Evolutionary conservation across 2,113 vertebrate species (phyloP), one percentile per base, ranked within the genome.

Genomic region (Lepisosteus osseus): DNA sequence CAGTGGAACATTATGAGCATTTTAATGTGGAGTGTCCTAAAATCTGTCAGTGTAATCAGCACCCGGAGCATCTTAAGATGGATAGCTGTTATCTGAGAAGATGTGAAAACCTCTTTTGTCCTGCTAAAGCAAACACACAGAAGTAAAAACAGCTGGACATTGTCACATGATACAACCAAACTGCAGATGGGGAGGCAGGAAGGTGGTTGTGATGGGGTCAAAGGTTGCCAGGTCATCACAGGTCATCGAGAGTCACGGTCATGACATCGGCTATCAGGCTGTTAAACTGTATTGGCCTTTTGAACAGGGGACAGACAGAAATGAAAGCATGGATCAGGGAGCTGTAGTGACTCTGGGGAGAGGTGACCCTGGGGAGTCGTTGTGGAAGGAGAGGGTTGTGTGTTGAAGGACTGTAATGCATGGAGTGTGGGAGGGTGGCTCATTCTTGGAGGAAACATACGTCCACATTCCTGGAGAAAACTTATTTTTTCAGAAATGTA

Each of bases 61-160:
- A 43, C 41, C 9, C 41, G 45, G 41, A 47, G 9, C 61, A 13
- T 43, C 45, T 15, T 67, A 68, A 67, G 61, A 61, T 12, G 61
- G 54, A 61, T 54, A 44, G 55, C 7, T 4, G 41, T 56, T 67
- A 72, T 42, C 64, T 47, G 4, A 41, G 47, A 11, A 29, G 55
- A 61, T 44, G 47, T 51, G 47, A 51, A 4, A 4, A 42, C 7
- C 7, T 51, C 44, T 72, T 29, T 42, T 54, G 45, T 17, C 51
- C 61, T 9, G 70, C 70, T 43, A 54, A 8, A 14, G 62, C 65
- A 64, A 72, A 65, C 70, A 65, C n/a, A 41, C n/a, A 45, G n/a
- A 68, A 68, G 15, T 29, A 44, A 68, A 51, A 61, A 54, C 47
- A 61, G 72, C 65, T 73, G 65, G n/a, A 43, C 12, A 3, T 6